phyloP scores from a whole-genome alignment of 2,113 vertebrate species.

The Propithecus coquereli region DNA sequence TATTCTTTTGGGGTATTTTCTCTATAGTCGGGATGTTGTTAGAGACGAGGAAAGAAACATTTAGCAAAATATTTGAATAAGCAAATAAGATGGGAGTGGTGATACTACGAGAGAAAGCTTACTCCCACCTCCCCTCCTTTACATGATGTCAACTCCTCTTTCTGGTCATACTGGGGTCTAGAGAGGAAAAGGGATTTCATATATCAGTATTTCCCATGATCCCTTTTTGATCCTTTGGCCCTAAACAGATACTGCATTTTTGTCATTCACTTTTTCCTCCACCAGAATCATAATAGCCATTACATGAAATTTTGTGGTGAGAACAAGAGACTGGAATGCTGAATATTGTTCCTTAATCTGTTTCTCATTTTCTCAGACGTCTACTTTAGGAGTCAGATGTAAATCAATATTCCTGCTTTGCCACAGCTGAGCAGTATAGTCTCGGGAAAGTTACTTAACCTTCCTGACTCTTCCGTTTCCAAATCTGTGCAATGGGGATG shows the following conservation, averaged over 20 bases:
- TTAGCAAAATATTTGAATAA: not conserved
- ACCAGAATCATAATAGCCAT: not conserved
- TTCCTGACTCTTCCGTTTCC: not conserved
- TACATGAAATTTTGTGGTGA: not conserved
- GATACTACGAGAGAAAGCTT: not conserved
- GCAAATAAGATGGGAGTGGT: not conserved
- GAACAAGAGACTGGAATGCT: not conserved
- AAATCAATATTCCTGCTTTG: not conserved
- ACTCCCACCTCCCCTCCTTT: not conserved
- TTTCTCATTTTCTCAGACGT: not conserved
- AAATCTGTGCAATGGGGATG: not conserved
- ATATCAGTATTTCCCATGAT: not conserved
- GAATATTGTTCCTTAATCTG: not conserved
- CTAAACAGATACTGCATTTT: not conserved
- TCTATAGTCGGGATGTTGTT: not conserved
- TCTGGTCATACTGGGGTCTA: not conserved
- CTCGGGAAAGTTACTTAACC: not conserved
- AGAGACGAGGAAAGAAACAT: not conserved
- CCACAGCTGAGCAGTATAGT: not conserved
- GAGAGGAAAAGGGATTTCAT: not conserved
- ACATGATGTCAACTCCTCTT: not conserved
- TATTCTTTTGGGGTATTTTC: not conserved
- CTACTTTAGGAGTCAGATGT: not conserved
- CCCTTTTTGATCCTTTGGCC: not conserved
- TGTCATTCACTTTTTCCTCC: not conserved